These are phyloP conservation scores for Colletes latitarsis DNA, from an alignment of 1,140 invertebrate species.

Conservation along the genomic window DNA sequence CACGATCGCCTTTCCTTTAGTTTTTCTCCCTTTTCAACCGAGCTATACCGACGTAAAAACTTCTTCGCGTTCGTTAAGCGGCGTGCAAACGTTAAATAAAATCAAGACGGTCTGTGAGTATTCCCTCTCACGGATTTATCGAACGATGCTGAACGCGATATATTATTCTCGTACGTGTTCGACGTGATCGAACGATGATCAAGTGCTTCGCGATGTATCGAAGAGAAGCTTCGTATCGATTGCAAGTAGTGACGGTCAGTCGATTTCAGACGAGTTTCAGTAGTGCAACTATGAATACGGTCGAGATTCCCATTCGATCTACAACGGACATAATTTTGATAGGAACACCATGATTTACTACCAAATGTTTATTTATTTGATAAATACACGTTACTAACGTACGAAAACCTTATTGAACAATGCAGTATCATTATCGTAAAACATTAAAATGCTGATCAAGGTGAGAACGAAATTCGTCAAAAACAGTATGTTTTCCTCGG, in stretches of 20 bases:
- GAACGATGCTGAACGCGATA: neutral
- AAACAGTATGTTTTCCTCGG: too few species aligned
- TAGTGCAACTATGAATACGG: constrained; percentile 43
- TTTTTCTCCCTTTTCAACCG: constrained; percentile 28
- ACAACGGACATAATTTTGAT: too few species aligned
- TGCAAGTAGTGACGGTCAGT: constrained; percentile 46
- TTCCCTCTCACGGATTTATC: neutral
- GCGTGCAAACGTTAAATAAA: constrained; percentile 4
- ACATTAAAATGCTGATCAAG: too few species aligned
- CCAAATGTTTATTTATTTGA: too few species aligned
- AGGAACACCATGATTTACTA: too few species aligned
- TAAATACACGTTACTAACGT: too few species aligned
- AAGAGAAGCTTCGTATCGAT: constrained; percentile 28
- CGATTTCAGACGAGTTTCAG: constrained; percentile 38
- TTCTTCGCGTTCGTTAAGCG: neutral
- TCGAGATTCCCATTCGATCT: neutral
- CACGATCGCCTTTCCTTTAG: constrained; percentile 18
- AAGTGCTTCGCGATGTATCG: neutral
- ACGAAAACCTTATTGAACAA: too few species aligned
- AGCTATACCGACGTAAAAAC: neutral
- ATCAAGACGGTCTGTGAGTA: neutral
- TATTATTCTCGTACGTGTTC: neutral
- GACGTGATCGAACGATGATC: neutral
- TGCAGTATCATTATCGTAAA: too few species aligned
- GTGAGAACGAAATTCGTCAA: too few species aligned